Conservation (phyloP, 2,888 invertebrate genomes). For the Smittia sp. region DNA sequence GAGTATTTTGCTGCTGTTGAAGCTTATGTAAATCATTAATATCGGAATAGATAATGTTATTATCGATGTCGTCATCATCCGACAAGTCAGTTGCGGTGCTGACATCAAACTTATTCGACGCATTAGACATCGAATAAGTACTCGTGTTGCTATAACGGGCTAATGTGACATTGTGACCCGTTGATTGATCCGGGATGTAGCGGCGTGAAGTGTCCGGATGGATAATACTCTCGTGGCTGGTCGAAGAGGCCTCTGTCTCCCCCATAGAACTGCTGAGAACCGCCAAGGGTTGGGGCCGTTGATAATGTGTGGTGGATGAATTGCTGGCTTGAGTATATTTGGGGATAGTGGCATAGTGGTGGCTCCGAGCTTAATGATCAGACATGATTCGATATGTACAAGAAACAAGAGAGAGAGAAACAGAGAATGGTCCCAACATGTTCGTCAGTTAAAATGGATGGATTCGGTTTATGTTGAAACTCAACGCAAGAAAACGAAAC, state of each 20-base stretch:
- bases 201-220: slow-evolving; percentile 46
- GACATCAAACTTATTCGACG: slow-evolving; percentile 45
- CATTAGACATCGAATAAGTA: slow-evolving; percentile 56
- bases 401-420: slow-evolving; percentile 20
- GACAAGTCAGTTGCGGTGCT: slow-evolving; percentile 51
- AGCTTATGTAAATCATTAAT: slow-evolving; percentile 53
- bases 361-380: slow-evolving; percentile 51
- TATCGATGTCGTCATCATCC: slow-evolving; percentile 44
- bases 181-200: slow-evolving; percentile 44
- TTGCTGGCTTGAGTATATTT: slow-evolving; percentile 45
- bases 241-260: slow-evolving; percentile 57
- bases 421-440: neutral
- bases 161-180: slow-evolving; percentile 48
- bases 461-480: neutral
- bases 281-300: slow-evolving; percentile 48
- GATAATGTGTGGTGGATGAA: slow-evolving; percentile 47
- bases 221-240: slow-evolving; percentile 56
- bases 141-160: slow-evolving; percentile 53
- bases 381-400: slow-evolving; percentile 4
- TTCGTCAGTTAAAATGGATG: neutral
- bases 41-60: slow-evolving; percentile 54
- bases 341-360: slow-evolving; percentile 52
- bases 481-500: neutral
- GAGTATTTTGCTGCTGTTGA: slow-evolving; percentile 44
- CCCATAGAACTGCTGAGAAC: slow-evolving; percentile 55